phyloP scores from a whole-genome alignment of 2,113 vertebrate species.

The Proteles cristata region DNA sequence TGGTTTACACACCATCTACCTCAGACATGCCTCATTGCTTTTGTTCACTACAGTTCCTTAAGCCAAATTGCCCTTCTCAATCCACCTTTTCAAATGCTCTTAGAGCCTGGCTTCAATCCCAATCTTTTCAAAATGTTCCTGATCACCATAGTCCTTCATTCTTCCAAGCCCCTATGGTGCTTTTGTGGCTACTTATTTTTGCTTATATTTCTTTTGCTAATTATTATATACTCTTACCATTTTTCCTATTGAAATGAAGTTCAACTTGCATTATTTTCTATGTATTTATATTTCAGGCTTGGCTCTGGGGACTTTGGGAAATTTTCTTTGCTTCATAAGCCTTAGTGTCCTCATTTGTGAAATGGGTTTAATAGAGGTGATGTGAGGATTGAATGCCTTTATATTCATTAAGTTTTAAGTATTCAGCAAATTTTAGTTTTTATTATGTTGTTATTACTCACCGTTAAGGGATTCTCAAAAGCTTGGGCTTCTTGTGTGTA shows the following conservation, averaged over 20 bases:
- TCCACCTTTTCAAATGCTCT: constrained; percentile 19
- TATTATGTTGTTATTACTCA: background rate
- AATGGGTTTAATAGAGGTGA: constrained; percentile 8
- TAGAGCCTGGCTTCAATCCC: constrained; percentile 1
- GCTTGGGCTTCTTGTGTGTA: background rate
- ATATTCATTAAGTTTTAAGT: constrained; percentile 27
- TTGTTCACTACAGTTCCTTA: constrained; percentile 3
- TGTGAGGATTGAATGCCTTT: constrained; percentile 9
- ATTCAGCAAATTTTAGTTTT: background rate
- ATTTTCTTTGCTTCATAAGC: constrained; percentile 30
- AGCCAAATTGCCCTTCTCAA: background rate
- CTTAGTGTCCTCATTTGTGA: constrained; percentile 16
- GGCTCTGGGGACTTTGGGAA: background rate
- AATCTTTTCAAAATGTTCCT: constrained; percentile 33
- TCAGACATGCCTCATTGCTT: background rate
- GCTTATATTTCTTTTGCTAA: constrained; percentile 33
- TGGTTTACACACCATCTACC: background rate
- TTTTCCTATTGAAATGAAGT: constrained; percentile 38
- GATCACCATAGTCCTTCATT: constrained; percentile 26
- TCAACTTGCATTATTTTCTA: background rate
- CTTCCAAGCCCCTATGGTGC: background rate
- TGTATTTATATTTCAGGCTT: background rate
- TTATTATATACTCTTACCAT: constrained; percentile 8
- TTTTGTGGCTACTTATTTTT: constrained; percentile 41
- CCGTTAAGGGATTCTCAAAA: background rate